phyloP scores from a whole-genome alignment of 2,113 vertebrate species.

The Aythya baeri region DNA sequence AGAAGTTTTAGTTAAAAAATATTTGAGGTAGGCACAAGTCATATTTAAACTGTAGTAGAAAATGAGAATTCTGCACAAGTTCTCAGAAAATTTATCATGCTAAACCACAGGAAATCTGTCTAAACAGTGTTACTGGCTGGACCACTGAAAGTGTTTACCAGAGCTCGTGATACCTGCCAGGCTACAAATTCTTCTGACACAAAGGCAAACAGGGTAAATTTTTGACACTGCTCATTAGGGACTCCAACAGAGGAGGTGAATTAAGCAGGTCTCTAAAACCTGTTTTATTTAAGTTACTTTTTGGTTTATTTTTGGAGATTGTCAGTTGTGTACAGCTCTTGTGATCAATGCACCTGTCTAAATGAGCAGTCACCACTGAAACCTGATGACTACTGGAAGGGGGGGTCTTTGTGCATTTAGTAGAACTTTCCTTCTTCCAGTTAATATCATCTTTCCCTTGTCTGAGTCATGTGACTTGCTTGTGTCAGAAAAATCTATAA shows the following conservation, averaged over 20 bases:
- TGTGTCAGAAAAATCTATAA: background rate
- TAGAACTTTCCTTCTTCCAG: background rate
- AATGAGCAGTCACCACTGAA: background rate
- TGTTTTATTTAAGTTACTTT: background rate
- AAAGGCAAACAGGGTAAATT: background rate
- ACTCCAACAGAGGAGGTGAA: background rate
- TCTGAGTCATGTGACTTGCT: background rate
- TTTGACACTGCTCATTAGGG: background rate
- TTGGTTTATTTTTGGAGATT: background rate
- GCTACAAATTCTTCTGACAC: background rate
- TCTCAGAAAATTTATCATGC: background rate
- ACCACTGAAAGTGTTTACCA: background rate
- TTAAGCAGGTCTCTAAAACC: background rate
- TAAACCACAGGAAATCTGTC: background rate
- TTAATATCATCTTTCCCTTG: background rate
- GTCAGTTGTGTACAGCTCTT: background rate
- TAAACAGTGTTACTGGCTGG: background rate
- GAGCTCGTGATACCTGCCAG: background rate
- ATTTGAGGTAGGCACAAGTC: constrained; percentile 40
- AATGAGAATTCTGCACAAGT: background rate
- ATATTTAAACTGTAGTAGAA: constrained; percentile 31
- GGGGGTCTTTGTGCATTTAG: background rate
- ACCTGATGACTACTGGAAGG: background rate
- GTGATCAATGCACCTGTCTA: background rate
- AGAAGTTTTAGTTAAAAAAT: constrained; percentile 42